A percentile compares a stretch with the other conserved stretches of the same genome.
Evolutionary conservation across 2,113 vertebrate species (phyloP).

Genomic region (Prolemur simus): DNA sequence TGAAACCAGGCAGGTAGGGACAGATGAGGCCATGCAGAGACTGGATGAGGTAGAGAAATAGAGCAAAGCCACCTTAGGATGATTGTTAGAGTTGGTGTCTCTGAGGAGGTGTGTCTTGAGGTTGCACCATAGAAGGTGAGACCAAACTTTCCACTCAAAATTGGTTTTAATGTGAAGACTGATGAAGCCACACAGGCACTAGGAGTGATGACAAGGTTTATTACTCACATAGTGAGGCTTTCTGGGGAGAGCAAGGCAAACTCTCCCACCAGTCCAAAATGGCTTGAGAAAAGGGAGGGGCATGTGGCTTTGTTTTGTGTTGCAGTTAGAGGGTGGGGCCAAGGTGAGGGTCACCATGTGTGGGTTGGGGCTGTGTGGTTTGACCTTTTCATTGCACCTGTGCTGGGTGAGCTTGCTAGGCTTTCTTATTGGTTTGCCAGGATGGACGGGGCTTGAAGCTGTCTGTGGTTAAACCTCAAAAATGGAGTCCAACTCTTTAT

Average conservation of each 20-base stretch:
- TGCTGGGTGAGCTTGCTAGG: background rate
- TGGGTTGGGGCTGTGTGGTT: background rate
- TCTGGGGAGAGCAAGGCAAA: background rate
- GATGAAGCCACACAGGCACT: background rate
- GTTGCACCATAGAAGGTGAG: background rate
- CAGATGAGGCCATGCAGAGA: background rate
- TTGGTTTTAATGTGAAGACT: background rate
- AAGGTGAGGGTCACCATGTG: background rate
- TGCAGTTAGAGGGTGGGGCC: background rate
- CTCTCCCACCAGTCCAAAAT: background rate
- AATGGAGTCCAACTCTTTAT: background rate
- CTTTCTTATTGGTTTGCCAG: background rate
- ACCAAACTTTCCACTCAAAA: background rate
- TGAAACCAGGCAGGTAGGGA: background rate
- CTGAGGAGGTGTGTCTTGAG: background rate
- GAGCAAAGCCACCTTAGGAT: background rate
- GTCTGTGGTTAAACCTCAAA: background rate
- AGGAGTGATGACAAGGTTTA: background rate
- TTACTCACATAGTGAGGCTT: background rate
- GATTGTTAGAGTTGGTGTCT: background rate
- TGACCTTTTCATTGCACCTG: background rate
- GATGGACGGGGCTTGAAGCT: background rate
- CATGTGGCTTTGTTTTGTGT: background rate
- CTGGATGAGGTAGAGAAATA: background rate
- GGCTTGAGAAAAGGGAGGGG: background rate